These are phyloP conservation scores for Poeciliopsis turrubarensis DNA, from an alignment of 2,113 vertebrate species.

Conservation along the genomic window DNA sequence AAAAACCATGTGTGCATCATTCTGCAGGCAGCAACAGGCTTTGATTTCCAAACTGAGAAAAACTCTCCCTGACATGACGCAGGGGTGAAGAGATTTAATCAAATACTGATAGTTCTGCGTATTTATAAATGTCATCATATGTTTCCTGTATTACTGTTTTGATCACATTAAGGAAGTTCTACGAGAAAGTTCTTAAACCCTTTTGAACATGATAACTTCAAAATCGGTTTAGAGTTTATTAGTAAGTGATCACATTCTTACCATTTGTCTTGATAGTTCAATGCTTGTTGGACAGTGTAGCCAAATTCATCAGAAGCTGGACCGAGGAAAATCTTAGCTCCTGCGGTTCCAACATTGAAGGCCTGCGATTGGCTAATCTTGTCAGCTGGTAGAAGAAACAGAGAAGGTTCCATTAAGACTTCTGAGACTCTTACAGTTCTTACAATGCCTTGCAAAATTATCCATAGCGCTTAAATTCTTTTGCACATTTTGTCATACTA, in stretches of 20 bases:
- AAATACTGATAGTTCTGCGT: not conserved
- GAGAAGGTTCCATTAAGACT: not conserved
- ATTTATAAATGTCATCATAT: not conserved
- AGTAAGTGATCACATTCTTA: slow-evolving; percentile 37
- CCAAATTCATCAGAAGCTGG: slow-evolving; percentile 86
- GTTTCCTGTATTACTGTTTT: not conserved
- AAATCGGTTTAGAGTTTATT: not conserved
- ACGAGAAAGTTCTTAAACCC: not conserved
- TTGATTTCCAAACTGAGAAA: not conserved
- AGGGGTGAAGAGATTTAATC: too few species aligned
- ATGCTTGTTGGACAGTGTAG: slow-evolving; percentile 86
- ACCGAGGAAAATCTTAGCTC: slow-evolving; percentile 87
- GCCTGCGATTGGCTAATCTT: slow-evolving; percentile 75
- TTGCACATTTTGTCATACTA: not conserved
- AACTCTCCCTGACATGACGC: not conserved
- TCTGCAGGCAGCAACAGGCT: slow-evolving; percentile 10
- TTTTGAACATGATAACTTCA: too few species aligned
- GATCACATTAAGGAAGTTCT: not conserved
- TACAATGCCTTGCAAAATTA: not conserved
- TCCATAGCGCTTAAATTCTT: not conserved
- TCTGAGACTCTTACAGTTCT: not conserved
- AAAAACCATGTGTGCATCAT: not conserved
- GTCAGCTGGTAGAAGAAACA: slow-evolving; percentile 47
- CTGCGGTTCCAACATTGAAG: slow-evolving; percentile 87
- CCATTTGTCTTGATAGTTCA: slow-evolving; percentile 88